A percentile compares a stretch with the other conserved stretches of the same genome.
These are phyloP conservation scores for Pseudois nayaur DNA, from an alignment of 2,113 vertebrate genomes.

Conservation along the genomic window DNA sequence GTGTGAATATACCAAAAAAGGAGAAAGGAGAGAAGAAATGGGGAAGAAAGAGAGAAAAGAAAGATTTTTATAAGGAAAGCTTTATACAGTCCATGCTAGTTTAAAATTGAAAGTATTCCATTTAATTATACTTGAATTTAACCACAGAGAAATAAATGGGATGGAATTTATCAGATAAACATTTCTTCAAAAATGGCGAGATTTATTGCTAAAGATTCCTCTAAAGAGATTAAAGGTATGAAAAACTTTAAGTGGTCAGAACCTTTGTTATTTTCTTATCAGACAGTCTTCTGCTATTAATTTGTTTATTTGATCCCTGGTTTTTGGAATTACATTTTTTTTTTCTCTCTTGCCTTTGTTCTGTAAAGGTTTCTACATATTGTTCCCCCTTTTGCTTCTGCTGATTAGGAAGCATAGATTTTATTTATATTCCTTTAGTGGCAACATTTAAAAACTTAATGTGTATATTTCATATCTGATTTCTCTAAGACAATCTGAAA, in stretches of 20 bases:
- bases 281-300: background rate
- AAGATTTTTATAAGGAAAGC: background rate
- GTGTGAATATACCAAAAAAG: background rate
- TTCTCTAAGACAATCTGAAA: background rate
- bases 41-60: background rate
- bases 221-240: background rate
- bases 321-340: background rate
- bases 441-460: background rate
- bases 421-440: constrained; percentile 4
- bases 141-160: background rate
- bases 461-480: background rate
- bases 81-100: background rate
- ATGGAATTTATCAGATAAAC: background rate
- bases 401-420: background rate
- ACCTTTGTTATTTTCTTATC: background rate
- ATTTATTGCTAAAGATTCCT: background rate
- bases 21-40: background rate
- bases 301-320: background rate
- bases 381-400: background rate
- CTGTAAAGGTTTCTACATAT: background rate
- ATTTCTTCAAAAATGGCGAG: background rate
- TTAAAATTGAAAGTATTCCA: background rate
- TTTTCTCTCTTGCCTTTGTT: background rate
- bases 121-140: background rate
- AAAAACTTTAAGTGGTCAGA: background rate